These are phyloP conservation scores for Helobdella robusta DNA, from an alignment of 2,888 invertebrate species.

Conservation along the genomic window DNA sequence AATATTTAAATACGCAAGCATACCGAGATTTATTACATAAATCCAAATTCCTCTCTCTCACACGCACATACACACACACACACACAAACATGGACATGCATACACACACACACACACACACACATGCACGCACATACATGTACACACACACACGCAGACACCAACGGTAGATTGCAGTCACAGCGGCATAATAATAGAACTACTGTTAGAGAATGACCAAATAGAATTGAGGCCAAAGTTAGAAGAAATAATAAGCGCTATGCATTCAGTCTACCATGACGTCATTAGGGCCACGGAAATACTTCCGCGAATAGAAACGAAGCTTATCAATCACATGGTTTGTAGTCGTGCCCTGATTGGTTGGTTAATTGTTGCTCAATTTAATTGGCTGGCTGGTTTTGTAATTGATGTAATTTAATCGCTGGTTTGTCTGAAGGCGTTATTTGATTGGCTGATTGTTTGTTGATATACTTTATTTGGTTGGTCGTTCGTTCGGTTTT, in stretches of 20 bases:
- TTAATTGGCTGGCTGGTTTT: neutral
- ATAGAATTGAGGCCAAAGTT: constrained; percentile 50
- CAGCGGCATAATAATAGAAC: constrained; percentile 48
- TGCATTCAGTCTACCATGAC: constrained; percentile 63
- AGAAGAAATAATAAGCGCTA: constrained; percentile 62
- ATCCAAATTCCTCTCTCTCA: neutral
- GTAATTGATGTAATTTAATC: too few species aligned
- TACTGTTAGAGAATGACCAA: constrained; percentile 46
- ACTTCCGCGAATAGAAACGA: constrained; percentile 69
- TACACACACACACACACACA: too few species aligned
- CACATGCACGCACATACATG: too few species aligned
- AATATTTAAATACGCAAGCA: neutral
- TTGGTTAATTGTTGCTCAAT: neutral
- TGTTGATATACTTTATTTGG: too few species aligned
- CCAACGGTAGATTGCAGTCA: constrained; percentile 48
- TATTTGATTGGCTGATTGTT: too few species aligned
- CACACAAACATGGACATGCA: too few species aligned
- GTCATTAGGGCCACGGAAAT: constrained; percentile 64
- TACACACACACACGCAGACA: too few species aligned
- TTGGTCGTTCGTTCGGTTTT: too few species aligned
- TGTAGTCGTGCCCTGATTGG: too few species aligned
- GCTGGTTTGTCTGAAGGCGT: too few species aligned
- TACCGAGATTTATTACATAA: neutral
- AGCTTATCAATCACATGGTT: constrained; percentile 61
- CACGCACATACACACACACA: neutral